Evolutionary conservation across 2,113 vertebrate species (phyloP).

Genomic region (Micronycteris hirsuta): DNA sequence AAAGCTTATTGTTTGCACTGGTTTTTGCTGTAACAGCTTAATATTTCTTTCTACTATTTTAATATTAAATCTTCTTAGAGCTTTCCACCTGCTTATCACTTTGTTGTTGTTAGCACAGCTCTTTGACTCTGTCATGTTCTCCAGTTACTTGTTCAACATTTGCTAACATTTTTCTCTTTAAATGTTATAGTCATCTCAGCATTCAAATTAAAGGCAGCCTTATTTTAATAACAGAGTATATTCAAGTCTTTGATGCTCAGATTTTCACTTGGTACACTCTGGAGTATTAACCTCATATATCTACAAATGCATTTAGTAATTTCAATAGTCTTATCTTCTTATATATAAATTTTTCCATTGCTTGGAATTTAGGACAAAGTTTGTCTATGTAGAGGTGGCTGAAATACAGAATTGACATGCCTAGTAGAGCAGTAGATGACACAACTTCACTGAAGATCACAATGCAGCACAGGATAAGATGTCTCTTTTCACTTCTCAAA

Average conservation of each 20-base stretch:
- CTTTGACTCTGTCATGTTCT: not conserved
- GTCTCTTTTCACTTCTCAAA: not conserved
- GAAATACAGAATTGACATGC: not conserved
- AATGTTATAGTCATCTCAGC: not conserved
- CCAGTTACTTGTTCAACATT: not conserved
- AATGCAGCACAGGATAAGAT: not conserved
- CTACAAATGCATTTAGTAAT: not conserved
- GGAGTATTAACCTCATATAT: not conserved
- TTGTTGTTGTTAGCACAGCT: not conserved
- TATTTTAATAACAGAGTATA: not conserved
- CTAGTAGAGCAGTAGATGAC: not conserved
- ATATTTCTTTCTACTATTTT: conserved; percentile 56
- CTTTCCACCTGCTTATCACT: conserved; percentile 7
- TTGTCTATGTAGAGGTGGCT: not conserved
- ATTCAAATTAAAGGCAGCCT: not conserved
- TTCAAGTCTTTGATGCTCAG: not conserved
- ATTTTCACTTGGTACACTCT: not conserved
- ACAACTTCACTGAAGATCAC: not conserved
- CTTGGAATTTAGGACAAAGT: not conserved
- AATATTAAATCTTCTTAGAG: conserved; percentile 44
- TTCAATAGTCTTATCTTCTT: not conserved
- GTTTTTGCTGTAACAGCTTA: conserved; percentile 57
- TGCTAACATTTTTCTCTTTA: not conserved
- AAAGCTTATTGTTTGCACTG: conserved; percentile 60
- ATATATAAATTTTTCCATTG: not conserved